Evolutionary conservation across 2,113 vertebrate genomes (phyloP).

Genomic region (Polypterus senegalus): DNA sequence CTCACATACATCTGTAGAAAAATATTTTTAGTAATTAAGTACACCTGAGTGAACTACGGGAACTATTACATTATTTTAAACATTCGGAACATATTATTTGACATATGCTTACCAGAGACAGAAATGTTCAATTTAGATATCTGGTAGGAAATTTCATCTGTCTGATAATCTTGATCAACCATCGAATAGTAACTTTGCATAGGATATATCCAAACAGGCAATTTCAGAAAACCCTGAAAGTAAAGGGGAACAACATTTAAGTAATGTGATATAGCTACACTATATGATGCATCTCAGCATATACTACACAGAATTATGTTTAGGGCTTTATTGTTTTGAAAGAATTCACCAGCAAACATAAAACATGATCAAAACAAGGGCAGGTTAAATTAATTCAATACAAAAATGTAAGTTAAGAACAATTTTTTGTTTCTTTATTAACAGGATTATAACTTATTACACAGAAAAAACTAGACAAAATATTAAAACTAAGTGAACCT

Average conservation of each 20-base stretch:
- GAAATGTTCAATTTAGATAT: slow-evolving; percentile 5
- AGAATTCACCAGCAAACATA: too few species aligned
- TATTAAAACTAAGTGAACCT: slow-evolving; percentile 38
- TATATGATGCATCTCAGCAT: too few species aligned
- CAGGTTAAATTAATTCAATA: background rate
- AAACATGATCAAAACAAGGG: background rate
- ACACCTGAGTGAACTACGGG: slow-evolving; percentile 13
- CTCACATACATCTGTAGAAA: slow-evolving; percentile 23
- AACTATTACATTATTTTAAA: too few species aligned
- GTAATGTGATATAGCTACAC: background rate
- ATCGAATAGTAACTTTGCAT: slow-evolving; percentile 13
- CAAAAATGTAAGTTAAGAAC: too few species aligned
- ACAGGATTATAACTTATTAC: background rate
- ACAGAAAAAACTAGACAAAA: background rate
- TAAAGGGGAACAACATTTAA: background rate
- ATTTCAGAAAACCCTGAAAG: slow-evolving; percentile 68
- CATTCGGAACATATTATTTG: too few species aligned
- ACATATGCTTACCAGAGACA: too few species aligned
- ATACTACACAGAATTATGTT: too few species aligned
- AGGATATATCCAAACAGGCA: slow-evolving; percentile 63
- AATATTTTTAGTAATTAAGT: background rate
- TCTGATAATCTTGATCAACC: too few species aligned
- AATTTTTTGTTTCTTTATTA: background rate
- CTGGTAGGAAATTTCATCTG: slow-evolving; percentile 16
- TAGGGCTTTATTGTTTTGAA: too few species aligned